Base-by-base conservation (phyloP, 1,140 invertebrate genomes). In the Drosophila baimaii region DNA sequence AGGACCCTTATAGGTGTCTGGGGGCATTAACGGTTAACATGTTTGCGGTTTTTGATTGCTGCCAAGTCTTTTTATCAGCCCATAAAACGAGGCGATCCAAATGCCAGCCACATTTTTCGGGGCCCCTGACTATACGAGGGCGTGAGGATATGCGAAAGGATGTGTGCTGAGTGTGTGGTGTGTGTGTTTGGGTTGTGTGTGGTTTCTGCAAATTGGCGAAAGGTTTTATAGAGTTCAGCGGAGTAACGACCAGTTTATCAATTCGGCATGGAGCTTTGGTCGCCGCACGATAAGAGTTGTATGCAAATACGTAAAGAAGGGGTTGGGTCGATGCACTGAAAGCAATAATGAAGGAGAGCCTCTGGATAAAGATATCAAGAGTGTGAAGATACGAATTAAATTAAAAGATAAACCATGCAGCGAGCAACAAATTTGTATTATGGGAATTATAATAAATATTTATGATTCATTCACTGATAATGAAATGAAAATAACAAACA, bases 1-100 rank as follows among this genome's bases (percentile, higher is more conserved):
- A 9, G 29, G 29, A 13, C 51, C 51, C 83, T 61, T 88, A 83
- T 83, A 83, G 83, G 83, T 88, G 83, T 88, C 83, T 88, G 77
- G 83, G 73, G 84, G 83, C 79, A 83, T 89, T 88, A 88, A 88
- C 83, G 79, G 83, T 88, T 88, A 88, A 89, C 83, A 86, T 86
- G 83, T 88, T 71, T 86, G 83, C 83, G 83, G 83, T 71, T 79
- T 83, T 86, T 86, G 83, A 86, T 86, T 86, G 83, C 72, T 83
- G 68, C 79, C 61, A 86, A 84, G 56, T 64, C 71, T 61, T 86
- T 85, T 86, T 85, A 86, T 76, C 79, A 85, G 75, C 75, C 51
- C 66, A 88, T 76, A 88, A 88, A 88, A 77, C 44, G 61, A 68
- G 64, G 61, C 70, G 52, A 41, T 49, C 58, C 59, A 39, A 52